Base-by-base conservation (phyloP, 2,797 vertebrate species). In the Phalloptychus januarius region DNA sequence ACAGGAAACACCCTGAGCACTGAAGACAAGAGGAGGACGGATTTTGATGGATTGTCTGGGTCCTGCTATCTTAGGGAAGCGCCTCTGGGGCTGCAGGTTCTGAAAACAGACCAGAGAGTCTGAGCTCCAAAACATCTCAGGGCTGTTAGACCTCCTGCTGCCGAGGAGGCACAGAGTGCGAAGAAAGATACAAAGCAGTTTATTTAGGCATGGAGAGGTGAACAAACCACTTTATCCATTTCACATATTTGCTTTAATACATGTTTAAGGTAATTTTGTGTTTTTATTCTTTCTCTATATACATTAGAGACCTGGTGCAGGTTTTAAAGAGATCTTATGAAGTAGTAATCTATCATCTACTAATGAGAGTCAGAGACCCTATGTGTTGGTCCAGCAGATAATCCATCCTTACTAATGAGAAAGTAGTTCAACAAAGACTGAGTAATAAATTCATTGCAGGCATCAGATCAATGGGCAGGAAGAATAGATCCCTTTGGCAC, bases 21-120 rank as follows among this genome's bases (percentile, higher is more conserved):
- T n/a, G 36, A 79, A 89, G 82, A 88, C 69, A 52, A 11, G 18
- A 74, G 33, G 46, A 84, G 69, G 78, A 72, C 25, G 6, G 63
- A 71, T 74, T 88, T 71, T 91, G 90, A 91, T 91, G 87, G 88
- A 91, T 90, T 71, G 84, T 88, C 84, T 86, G 83, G 85, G 83
- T 86, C 78, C 70, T 81, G 38, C 50, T 78, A 74, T 87, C 90
- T 89, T 87, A 79, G 81, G 79, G 79, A 77, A 79, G 76, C 74
- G 73, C 84, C 80, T 78, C 72, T 75, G 80, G 83, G 85, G 80
- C 79, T 67, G 73, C 72, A 58, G 74, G 81, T 81, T 86, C 88
- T 77, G 86, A 82, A 33, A 63, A 63, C 31, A 18, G 85, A 86
- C 80, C 65, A 42, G 74, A 79, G 79, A 82, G 76, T 82, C 58